Percentiles rank a stretch among this genome's conserved stretches.
phyloP scores from a whole-genome alignment of 2,888 invertebrate species.

The Nasonovia ribisnigri region DNA sequence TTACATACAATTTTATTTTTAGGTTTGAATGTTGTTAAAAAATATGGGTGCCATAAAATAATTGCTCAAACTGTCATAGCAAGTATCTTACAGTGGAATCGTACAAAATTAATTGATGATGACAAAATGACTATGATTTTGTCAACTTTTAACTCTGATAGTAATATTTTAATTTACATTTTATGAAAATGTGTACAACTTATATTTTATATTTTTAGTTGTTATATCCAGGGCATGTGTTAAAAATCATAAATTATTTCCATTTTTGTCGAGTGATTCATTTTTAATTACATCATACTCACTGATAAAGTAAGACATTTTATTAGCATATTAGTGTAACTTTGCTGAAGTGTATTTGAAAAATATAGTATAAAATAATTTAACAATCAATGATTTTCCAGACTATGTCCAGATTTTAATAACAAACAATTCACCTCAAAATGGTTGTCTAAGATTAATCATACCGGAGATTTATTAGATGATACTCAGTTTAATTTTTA shows the following conservation, averaged over 20 bases:
- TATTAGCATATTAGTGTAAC: background rate
- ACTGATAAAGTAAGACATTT: slow-evolving; percentile 9
- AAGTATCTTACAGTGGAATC: slow-evolving; percentile 59
- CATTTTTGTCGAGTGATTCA: slow-evolving; percentile 42
- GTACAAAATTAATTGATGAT: slow-evolving; percentile 23
- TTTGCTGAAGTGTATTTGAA: background rate
- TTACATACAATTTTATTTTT: background rate
- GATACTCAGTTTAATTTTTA: slow-evolving; percentile 41
- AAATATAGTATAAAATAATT: background rate
- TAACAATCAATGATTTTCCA: slow-evolving; percentile 21
- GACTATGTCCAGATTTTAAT: slow-evolving; percentile 45
- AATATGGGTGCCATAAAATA: slow-evolving; percentile 60
- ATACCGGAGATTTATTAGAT: slow-evolving; percentile 29
- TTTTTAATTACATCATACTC: slow-evolving; percentile 32
- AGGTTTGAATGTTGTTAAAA: slow-evolving; percentile 42
- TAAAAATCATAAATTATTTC: slow-evolving; percentile 30
- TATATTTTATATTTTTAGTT: slow-evolving; percentile 12
- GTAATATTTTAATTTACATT: slow-evolving; percentile 2
- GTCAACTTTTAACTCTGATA: slow-evolving; percentile 29
- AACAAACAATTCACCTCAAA: slow-evolving; percentile 32
- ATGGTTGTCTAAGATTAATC: slow-evolving; percentile 50
- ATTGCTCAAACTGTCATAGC: slow-evolving; percentile 36
- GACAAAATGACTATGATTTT: slow-evolving; percentile 14
- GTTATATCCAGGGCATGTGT: background rate
- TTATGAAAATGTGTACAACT: background rate